Evolutionary conservation across 2,888 invertebrate genomes (phyloP).

Genomic region (Apodemia duryi): DNA sequence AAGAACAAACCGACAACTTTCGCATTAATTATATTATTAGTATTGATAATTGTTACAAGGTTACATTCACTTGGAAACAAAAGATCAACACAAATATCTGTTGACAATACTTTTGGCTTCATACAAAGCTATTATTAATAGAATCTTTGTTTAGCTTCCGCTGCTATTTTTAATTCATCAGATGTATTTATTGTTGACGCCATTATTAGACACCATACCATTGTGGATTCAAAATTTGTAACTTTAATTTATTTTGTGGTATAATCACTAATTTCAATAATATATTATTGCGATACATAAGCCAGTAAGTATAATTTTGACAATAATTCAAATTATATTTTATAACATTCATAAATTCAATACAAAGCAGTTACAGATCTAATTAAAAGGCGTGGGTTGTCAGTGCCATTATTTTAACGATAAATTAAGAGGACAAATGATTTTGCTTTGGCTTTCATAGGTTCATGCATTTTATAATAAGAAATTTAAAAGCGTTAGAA

Average conservation of each 20-base stretch:
- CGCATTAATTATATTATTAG: neutral
- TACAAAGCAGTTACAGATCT: conserved; percentile 24
- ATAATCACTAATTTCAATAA: conserved; percentile 37
- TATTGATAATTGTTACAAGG: neutral
- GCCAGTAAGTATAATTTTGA: conserved; percentile 15
- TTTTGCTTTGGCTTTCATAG: neutral
- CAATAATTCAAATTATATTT: conserved; percentile 16
- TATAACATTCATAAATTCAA: conserved; percentile 23
- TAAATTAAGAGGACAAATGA: conserved; percentile 25
- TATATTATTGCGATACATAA: neutral
- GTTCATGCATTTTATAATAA: conserved; percentile 21
- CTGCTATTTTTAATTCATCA: conserved; percentile 42
- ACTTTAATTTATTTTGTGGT: conserved; percentile 47
- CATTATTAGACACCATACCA: conserved; percentile 40
- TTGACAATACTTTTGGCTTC: conserved; percentile 47
- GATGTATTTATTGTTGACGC: conserved; percentile 42
- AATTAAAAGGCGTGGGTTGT: conserved; percentile 29
- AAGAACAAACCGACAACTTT: no score
- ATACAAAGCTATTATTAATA: conserved; percentile 49
- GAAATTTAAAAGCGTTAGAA: neutral
- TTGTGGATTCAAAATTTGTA: conserved; percentile 30
- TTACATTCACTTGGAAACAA: conserved; percentile 7
- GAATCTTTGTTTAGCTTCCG: conserved; percentile 54
- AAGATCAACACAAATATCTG: conserved; percentile 7
- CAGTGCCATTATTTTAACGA: conserved; percentile 23